phyloP scores from a whole-genome alignment of 2,888 invertebrate species.

The Linnaemya vulpina region DNA sequence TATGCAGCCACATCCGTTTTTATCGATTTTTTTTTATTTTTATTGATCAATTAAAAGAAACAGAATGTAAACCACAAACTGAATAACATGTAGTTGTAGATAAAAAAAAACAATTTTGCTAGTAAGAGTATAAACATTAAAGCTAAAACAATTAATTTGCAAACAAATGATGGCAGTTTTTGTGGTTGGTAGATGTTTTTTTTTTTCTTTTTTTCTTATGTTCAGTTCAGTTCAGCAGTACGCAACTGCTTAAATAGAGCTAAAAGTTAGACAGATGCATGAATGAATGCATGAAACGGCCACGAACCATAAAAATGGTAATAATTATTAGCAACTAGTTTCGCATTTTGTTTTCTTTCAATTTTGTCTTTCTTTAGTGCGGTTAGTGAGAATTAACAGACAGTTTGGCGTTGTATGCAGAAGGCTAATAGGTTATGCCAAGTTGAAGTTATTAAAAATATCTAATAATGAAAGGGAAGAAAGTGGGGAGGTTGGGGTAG shows the following conservation, averaged over 20 bases:
- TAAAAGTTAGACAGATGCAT: constrained; percentile 2
- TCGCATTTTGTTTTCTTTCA: neutral
- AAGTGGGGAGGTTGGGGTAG: neutral
- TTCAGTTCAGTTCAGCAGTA: constrained; percentile 34
- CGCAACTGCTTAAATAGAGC: constrained; percentile 19
- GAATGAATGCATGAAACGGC: neutral
- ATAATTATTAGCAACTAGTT: constrained; percentile 37
- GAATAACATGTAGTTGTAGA: neutral
- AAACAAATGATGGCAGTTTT: constrained; percentile 46
- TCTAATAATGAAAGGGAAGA: neutral
- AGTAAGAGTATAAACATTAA: constrained; percentile 20
- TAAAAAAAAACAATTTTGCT: constrained; percentile 23
- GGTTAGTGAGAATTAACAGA: constrained; percentile 41
- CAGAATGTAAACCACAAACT: constrained; percentile 27
- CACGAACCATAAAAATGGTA: constrained; percentile 49
- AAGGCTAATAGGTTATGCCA: neutral
- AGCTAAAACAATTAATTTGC: constrained; percentile 46
- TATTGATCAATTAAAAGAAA: constrained; percentile 55
- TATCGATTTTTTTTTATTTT: constrained; percentile 53
- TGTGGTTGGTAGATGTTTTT: neutral
- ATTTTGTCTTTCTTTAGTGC: neutral
- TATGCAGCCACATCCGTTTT: constrained; percentile 39
- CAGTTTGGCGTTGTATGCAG: constrained; percentile 53
- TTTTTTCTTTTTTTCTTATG: neutral
- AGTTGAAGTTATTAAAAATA: constrained; percentile 27